Base-by-base conservation (phyloP, 2,113 vertebrate genomes). In the Chionomys nivalis region DNA sequence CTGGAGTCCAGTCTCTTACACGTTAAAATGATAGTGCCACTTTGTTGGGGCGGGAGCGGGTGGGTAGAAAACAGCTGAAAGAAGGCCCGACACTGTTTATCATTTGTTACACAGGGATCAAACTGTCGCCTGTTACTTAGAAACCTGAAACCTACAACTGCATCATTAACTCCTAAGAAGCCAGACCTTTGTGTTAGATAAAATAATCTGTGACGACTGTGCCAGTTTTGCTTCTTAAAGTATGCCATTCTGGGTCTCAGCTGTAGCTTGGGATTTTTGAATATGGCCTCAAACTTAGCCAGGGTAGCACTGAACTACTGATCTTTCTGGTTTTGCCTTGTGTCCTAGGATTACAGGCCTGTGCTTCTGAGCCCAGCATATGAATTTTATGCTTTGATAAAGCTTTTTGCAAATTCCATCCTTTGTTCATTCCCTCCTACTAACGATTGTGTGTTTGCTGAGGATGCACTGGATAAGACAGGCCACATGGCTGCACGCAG, bases 151-250 rank as follows among this genome's bases (percentile, higher is more conserved):
- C 7, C 44, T 83, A 58, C 78, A 94, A 49, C 16, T 66, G 3
- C 68, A 76, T 63, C 26, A 21, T 91, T 87, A 83, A 65, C 91
- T 76, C 68, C 61, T 79, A 68, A 79, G 77, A 79, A 92, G 66
- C 4, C 42, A 90, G 61, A 47, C 33, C 36, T 87, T 90, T 4
- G 0, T 58, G n/a, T 73, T 70, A 68, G 14, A 65, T 93, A 90
- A 91, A 88, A 58, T 61, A 26, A 47, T 87, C 52, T 78, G 26
- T 58, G 23, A 63, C 68, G 1, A 65, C 47, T 86, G 7, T 94
- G 47, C n/a, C 87, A 55, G n/a, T 26, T 82, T 89, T 58, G 83
- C 26, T 90, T 83, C 68, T 86, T 94, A 47, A 90, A 92, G 77
- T 12, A 44, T 61, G 63, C 31, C 33, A 36, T 39, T 63, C 23